A percentile compares a stretch with the other conserved stretches of the same genome.
Conservation (phyloP, 2,888 invertebrate genomes). For the Patella pellucida region DNA sequence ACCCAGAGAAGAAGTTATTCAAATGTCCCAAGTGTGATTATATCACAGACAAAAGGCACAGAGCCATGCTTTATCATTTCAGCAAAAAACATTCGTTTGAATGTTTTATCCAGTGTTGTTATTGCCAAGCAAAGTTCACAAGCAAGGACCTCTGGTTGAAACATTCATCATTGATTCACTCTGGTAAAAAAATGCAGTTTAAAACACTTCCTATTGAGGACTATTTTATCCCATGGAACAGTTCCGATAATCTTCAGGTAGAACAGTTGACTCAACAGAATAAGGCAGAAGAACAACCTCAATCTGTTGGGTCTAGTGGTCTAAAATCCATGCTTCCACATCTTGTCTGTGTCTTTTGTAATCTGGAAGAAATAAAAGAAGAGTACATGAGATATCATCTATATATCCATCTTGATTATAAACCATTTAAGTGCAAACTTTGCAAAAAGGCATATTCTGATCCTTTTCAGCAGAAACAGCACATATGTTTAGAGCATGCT, state of each 20-base stretch:
- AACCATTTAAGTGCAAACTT: slow-evolving; percentile 1
- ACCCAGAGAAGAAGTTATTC: neutral
- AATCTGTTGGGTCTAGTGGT: no score
- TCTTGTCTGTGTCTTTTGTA: neutral
- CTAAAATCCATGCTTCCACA: neutral
- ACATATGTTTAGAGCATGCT: neutral
- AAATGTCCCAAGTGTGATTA: slow-evolving; percentile 19
- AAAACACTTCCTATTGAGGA: neutral
- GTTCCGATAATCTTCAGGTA: neutral
- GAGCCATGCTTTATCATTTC: slow-evolving; percentile 13
- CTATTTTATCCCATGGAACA: neutral
- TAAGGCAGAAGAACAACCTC: neutral
- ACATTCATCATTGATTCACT: slow-evolving; percentile 20
- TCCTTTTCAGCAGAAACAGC: slow-evolving; percentile 1
- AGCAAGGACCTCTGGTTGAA: slow-evolving; percentile 1
- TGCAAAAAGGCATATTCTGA: neutral
- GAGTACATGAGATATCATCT: slow-evolving; percentile 8
- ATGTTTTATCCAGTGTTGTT: slow-evolving; percentile 8
- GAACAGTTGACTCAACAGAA: neutral
- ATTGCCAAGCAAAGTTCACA: slow-evolving; percentile 13
- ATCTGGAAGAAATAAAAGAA: neutral
- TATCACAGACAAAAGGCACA: neutral
- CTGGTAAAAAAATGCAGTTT: slow-evolving; percentile 6
- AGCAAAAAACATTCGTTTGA: slow-evolving; percentile 10
- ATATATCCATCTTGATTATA: neutral